Percentiles rank a stretch among this genome's conserved stretches.
phyloP scores from a whole-genome alignment of 2,797 vertebrate species.

The Chaunax sp. region DNA sequence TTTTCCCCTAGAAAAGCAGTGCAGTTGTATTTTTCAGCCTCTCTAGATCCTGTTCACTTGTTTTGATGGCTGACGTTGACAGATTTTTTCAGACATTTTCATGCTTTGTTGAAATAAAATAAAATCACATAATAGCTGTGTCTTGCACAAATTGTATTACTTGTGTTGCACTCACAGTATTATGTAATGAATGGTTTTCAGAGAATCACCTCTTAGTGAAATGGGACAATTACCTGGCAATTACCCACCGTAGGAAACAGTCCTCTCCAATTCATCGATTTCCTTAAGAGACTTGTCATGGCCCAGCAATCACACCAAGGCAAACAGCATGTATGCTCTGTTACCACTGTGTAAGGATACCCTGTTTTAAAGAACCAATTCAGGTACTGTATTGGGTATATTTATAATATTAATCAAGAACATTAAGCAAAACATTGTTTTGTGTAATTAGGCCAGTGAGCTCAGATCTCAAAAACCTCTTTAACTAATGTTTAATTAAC shows the following conservation, averaged over 20 bases:
- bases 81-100: neutral
- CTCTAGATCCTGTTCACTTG: neutral
- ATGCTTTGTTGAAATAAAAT: no score
- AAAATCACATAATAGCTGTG: neutral
- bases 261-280: conserved; percentile 3
- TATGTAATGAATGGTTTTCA: neutral
- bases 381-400: no score
- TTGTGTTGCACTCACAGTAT: neutral
- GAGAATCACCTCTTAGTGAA: conserved; percentile 1
- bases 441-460: no score
- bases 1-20: neutral
- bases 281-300: conserved; percentile 34
- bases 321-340: no score
- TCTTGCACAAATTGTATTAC: neutral
- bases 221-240: neutral
- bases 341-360: no score
- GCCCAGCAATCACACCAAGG: no score
- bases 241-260: conserved; percentile 4
- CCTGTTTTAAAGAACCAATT: no score
- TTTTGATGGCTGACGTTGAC: neutral
- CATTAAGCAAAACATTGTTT: no score
- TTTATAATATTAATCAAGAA: no score
- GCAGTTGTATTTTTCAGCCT: neutral
- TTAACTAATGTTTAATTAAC: neutral
- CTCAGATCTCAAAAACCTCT: no score